Evolutionary conservation across 2,113 vertebrate genomes (phyloP), one percentile per base, ranked within the genome.

Genomic region (Cairina moschata): DNA sequence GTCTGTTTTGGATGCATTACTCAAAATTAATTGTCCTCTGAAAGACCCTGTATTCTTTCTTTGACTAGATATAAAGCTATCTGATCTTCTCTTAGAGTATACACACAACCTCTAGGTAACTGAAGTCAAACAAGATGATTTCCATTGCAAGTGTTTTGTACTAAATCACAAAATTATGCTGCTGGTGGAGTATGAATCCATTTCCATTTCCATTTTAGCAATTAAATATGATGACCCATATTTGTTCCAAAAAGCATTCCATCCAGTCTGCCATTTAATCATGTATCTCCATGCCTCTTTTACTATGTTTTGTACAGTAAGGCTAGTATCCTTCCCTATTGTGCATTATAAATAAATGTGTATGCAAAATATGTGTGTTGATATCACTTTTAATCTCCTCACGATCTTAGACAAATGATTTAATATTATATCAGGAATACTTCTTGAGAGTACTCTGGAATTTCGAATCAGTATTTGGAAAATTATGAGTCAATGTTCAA

Each of bases 401-500:
- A 36, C 58, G 68, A 75, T 86, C 28, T 81, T 78, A 69, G 79
- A 82, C 32, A 74, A 82, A 89, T n/a, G 7, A 32, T 63, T 88
- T 91, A 83, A 52, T 84, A 28, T 65, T 90, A 48, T 75, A 91
- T 21, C 76, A 66, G 9, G 81, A 73, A 86, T 38, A 81, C 26
- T 63, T 86, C 48, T 75, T 78, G 60, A 92, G 73, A 11, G 32
- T 75, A 48, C 68, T 91, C 69, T 83, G 58, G 42, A 65, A 73
- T 93, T 86, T 90, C 68, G 67, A 66, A 15, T 90, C 69, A 65
- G 11, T 68, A 60, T 83, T 94, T 95, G 79, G 52, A 91, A 91
- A 94, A 90, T 86, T 81, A 36, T 38, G 32, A 88, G 34, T 88
- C 75, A 89, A 50, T 87, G 20, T 90, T 93, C 76, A 86, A 93